phyloP scores from a whole-genome alignment of 2,113 vertebrate genomes.

The Echinops telfairi region DNA sequence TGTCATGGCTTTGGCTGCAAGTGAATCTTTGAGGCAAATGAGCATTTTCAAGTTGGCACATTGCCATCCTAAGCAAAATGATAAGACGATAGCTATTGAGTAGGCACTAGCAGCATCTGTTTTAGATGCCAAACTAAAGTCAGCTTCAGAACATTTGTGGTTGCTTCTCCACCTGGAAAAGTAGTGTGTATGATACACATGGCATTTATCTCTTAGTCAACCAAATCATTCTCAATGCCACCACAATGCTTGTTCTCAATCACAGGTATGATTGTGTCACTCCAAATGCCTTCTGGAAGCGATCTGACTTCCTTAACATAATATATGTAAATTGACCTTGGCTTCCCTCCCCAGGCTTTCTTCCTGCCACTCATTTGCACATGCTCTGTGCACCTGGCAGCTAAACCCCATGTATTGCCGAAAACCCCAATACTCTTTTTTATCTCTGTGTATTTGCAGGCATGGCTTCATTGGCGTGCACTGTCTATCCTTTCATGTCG shows the following conservation, averaged over 20 bases:
- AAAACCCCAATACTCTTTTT: not conserved
- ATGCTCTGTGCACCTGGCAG: not conserved
- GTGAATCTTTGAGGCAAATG: not conserved
- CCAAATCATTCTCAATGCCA: not conserved
- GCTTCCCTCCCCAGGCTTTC: not conserved
- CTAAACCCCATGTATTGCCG: not conserved
- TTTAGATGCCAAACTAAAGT: too few relatives aligned
- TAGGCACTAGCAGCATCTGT: not conserved
- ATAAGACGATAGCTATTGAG: not conserved
- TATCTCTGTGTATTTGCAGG: not conserved
- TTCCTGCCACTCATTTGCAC: not conserved
- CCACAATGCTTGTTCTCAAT: not conserved
- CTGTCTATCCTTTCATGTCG: not conserved
- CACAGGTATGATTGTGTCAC: not conserved
- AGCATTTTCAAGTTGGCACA: slow-evolving; percentile 7
- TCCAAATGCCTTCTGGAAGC: not conserved
- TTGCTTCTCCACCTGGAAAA: not conserved
- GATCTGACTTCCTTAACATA: not conserved
- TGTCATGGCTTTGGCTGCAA: not conserved
- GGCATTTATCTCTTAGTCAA: not conserved
- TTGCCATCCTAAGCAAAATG: not conserved
- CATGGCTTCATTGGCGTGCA: not conserved
- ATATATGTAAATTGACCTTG: not conserved
- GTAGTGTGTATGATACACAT: not conserved
- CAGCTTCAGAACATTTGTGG: not conserved